Base-by-base conservation (phyloP, 2,888 invertebrate species). In the Spicauda simplicius region DNA sequence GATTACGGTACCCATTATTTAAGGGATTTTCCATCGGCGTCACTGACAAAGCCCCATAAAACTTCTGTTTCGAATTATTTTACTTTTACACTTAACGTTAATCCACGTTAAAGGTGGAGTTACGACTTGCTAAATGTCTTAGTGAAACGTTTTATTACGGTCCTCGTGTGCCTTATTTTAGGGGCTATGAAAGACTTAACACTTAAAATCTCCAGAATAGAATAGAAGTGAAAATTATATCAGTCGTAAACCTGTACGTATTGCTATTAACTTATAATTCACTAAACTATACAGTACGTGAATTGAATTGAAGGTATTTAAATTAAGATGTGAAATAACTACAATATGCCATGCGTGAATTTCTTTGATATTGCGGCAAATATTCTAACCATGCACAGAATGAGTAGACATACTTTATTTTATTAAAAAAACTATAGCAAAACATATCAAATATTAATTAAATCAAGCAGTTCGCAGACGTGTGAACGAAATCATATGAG, bases 41-140 rank as follows among this genome's bases (percentile, higher is more conserved):
- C 19, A 20, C 8, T 18, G 60, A 56, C 56, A 33, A 50, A 19
- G 54, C 64, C 3, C 55, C 30, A 65, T 65, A 65, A 65, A 65
- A 59, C 65, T 65, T 65, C 54, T 48, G 59, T 58, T 59, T 65
- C 30, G 59, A 59, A 65, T 59, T 54, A 65, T 65, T 65, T 59
- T 54, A 65, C 65, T 59, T 50, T 59, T 65, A 65, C 59, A 65
- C 66, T 60, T 66, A 60, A 54, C 58, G 60, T 66, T 60, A 60
- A 66, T 66, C 48, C 54, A 55, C 59, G 66, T 55, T 66, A 66
- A 60, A 55, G 66, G 60, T 66, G 37, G 54, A 60, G 55, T 66
- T 66, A 66, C 66, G 66, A 66, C 66, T 66, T 60, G 66, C 66
- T 66, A 65, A 65, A 65, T 65, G 66, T 66, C 66, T 66, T 66